Evolutionary conservation across 1,140 invertebrate genomes (phyloP), one percentile per base, ranked within the genome.

Genomic region (Pseudomyrmex cubaensis): DNA sequence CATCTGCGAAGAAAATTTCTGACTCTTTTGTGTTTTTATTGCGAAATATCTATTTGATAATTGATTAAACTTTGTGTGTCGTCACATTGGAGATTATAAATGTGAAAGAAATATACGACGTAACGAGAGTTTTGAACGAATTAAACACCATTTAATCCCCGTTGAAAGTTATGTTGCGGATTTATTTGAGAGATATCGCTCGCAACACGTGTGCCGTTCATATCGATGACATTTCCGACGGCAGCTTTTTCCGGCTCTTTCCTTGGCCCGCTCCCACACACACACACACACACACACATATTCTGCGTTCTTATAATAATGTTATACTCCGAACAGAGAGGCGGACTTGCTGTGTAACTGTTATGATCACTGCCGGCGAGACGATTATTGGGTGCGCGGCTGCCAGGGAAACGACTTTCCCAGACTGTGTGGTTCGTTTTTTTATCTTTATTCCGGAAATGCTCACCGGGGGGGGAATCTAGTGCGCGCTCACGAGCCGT

Each of bases 131-230:
- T 46, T 44, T 0, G 44, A 12, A 20, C 22, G 57, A 50, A 80
- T 80, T 80, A 80, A 70, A 70, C 7, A 3, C 9, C 46, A 2
- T 9, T 9, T 70, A 66, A 50, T 13, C 13, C 2, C 1, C 15
- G n/a, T 17, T 7, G 13, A 13, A 13, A 17, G 10, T 25, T 44
- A 15, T 9, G 46, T 48, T 46, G 59, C 57, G 61, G n/a, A 73
- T 82, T 82, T 75, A 75, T 75, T 44, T 35, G 59, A 70, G 20
- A 78, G 80, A 78, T 76, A 75, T n/a, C 20, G 20, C 46, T 75
- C 17, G 86, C 69, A 64, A 84, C 85, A 80, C 85, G 85, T 84
- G 86, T 78, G 67, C n/a, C 74, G 82, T 87, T 87, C 73, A 44
- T 75, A 72, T 73, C 54, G 54, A 52, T 66, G 76, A 70, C 66